phyloP scores from a whole-genome alignment of 1,140 invertebrate species.

The Mizuhopecten yessoensis region DNA sequence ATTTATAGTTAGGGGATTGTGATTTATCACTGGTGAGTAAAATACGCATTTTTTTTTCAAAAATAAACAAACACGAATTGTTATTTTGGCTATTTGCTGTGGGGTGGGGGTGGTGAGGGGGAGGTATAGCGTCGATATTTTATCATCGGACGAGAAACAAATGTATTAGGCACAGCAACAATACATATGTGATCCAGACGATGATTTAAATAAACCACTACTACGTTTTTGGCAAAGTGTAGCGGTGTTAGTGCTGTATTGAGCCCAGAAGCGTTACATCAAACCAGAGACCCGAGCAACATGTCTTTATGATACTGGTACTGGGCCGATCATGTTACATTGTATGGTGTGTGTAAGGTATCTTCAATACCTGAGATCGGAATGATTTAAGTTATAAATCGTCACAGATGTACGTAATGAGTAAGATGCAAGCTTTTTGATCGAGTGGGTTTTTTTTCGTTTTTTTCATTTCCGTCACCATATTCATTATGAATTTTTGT shows the following conservation, averaged over 20 bases:
- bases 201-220: neutral
- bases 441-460: neutral
- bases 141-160: neutral
- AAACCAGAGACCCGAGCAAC: neutral
- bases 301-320: neutral
- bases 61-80: neutral
- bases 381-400: neutral
- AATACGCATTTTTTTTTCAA: too few species aligned
- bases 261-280: neutral
- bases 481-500: neutral
- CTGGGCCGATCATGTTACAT: neutral
- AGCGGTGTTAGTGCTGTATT: neutral
- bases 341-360: neutral
- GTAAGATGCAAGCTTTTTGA: neutral
- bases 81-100: too few species aligned
- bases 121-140: too few species aligned
- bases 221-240: conserved; percentile 6
- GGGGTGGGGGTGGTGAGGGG: neutral
- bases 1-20: neutral
- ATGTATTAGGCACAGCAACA: neutral
- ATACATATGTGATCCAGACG: neutral
- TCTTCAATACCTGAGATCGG: neutral
- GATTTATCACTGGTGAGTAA: too few species aligned
- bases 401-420: neutral
- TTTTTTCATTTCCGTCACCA: neutral